phyloP scores from a whole-genome alignment of 2,113 vertebrate species.

The Anhinga anhinga region DNA sequence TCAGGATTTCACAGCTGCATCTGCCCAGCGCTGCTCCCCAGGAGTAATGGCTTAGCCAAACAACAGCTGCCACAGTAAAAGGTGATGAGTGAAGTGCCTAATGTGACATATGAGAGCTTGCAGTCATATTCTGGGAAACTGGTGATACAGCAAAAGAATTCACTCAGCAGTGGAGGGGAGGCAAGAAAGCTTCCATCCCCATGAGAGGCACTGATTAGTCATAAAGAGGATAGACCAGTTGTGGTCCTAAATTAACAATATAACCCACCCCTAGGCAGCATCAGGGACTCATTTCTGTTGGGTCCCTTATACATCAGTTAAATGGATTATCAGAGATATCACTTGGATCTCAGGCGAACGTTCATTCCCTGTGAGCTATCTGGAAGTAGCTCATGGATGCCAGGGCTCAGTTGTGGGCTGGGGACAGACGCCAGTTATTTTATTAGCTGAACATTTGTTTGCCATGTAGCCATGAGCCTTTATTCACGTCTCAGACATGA shows the following conservation, averaged over 20 bases:
- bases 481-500: background rate
- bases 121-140: background rate
- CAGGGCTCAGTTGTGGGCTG: background rate
- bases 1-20: background rate
- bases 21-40: background rate
- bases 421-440: background rate
- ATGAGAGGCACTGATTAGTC: background rate
- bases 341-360: background rate
- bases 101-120: background rate
- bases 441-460: background rate
- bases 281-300: background rate
- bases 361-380: background rate
- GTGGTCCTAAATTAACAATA: background rate
- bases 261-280: rapidly evolving
- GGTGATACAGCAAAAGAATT: background rate
- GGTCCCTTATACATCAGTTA: background rate
- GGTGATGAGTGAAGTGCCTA: background rate
- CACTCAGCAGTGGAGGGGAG: background rate
- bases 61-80: background rate
- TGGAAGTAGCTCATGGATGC: background rate
- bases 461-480: background rate
- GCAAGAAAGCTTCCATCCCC: background rate
- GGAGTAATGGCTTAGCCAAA: background rate
- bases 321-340: background rate
- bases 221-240: background rate